Conservation (phyloP, 2,888 invertebrate species). For the Dasysyrphus albostriatus region DNA sequence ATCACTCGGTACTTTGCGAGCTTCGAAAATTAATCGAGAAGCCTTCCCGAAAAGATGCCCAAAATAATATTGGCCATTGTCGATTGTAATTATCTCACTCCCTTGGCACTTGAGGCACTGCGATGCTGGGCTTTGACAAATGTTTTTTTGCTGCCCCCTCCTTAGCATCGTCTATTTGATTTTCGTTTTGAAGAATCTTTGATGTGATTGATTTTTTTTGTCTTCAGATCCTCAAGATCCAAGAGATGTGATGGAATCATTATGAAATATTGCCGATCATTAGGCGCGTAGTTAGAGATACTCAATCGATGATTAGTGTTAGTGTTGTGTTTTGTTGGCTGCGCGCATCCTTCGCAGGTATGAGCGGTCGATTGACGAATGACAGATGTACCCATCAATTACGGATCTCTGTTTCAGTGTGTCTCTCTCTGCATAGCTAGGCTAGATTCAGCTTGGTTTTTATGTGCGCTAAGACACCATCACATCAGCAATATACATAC, state of each 20-base stretch:
- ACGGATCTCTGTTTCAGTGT: slow-evolving; percentile 19
- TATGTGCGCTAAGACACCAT: neutral
- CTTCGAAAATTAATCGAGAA: slow-evolving; percentile 52
- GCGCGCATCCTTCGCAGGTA: slow-evolving; percentile 31
- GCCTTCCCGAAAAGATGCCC: slow-evolving; percentile 26
- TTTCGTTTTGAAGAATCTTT: slow-evolving; percentile 38
- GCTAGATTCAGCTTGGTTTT: neutral
- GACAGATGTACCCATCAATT: slow-evolving; percentile 75
- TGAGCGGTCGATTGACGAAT: slow-evolving; percentile 63
- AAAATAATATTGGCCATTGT: slow-evolving; percentile 71
- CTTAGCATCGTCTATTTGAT: slow-evolving; percentile 33
- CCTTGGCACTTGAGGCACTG: slow-evolving; percentile 48
- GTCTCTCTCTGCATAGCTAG: neutral
- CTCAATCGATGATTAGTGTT: slow-evolving; percentile 58
- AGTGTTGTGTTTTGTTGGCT: slow-evolving; percentile 5
- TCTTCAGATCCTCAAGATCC: slow-evolving; percentile 70
- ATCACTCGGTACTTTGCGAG: slow-evolving; percentile 52
- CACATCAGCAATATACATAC: no score
- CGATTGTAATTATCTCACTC: slow-evolving; percentile 72
- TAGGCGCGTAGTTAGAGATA: slow-evolving; percentile 73
- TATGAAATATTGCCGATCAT: slow-evolving; percentile 78
- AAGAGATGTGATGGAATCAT: slow-evolving; percentile 76
- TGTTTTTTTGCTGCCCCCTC: slow-evolving; percentile 51
- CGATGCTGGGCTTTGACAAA: slow-evolving; percentile 69
- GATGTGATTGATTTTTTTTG: slow-evolving; percentile 76